These are phyloP conservation scores for Epinotia bilunana DNA, from an alignment of 2,888 invertebrate genomes.

Conservation along the genomic window DNA sequence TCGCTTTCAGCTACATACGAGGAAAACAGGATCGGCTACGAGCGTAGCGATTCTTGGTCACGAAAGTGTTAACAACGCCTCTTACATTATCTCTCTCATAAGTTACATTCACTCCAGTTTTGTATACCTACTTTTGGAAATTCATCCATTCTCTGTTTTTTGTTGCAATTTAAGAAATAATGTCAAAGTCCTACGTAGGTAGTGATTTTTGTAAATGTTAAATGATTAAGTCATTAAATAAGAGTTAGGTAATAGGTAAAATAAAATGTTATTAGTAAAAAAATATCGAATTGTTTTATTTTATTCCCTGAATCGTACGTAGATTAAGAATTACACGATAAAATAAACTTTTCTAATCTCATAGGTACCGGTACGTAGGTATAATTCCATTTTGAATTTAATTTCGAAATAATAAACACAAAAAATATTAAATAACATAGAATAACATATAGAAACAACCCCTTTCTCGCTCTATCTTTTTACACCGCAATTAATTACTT, in stretches of 20 bases:
- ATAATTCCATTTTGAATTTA: too few relatives aligned
- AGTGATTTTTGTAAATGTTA: conserved; percentile 62
- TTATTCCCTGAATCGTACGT: neutral
- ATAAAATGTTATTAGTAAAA: conserved; percentile 45
- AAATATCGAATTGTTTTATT: conserved; percentile 1
- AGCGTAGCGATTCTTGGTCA: too few relatives aligned
- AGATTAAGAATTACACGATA: neutral
- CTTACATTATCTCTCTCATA: too few relatives aligned
- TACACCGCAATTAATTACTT: neutral
- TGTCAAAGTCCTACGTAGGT: conserved; percentile 65
- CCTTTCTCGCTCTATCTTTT: neutral
- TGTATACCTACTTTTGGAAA: neutral
- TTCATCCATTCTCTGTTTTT: conserved; percentile 36
- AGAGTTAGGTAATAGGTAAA: conserved; percentile 42
- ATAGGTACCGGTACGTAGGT: too few relatives aligned
- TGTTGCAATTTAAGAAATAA: conserved; percentile 50
- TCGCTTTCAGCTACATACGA: too few relatives aligned
- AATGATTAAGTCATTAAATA: conserved; percentile 47
- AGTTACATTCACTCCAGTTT: neutral
- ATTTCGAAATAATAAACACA: too few relatives aligned
- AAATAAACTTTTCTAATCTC: too few relatives aligned
- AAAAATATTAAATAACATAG: too few relatives aligned
- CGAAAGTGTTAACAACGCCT: too few relatives aligned
- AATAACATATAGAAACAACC: too few relatives aligned
- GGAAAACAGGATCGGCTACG: too few relatives aligned